Conservation (phyloP, 2,888 invertebrate species). For the Eudemis profundana region DNA sequence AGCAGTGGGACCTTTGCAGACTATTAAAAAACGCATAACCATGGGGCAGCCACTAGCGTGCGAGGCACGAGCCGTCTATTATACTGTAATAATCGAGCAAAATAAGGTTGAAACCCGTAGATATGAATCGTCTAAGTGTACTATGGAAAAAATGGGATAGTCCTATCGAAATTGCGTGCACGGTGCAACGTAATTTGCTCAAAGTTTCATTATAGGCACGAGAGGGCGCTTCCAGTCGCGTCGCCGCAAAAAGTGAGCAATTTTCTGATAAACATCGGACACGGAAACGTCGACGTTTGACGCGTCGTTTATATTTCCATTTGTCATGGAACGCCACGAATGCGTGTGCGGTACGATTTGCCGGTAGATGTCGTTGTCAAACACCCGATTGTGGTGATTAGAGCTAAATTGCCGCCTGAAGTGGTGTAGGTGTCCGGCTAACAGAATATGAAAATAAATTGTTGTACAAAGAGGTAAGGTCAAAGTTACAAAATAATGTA, state of each 20-base stretch:
- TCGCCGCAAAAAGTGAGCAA: conserved; percentile 77
- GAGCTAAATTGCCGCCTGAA: background rate
- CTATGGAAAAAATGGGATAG: background rate
- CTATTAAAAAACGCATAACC: no score
- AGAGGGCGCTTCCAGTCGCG: conserved; percentile 63
- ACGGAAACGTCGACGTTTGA: conserved; percentile 78
- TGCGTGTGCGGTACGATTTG: conserved; percentile 37
- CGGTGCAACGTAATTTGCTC: conserved; percentile 22
- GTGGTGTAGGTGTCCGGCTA: background rate
- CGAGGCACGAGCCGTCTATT: no score
- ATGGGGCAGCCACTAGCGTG: no score
- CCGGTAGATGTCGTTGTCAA: conserved; percentile 34
- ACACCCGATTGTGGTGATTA: conserved; percentile 26
- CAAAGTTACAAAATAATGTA: no score
- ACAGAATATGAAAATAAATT: background rate
- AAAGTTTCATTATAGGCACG: conserved; percentile 65
- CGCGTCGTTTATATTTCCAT: conserved; percentile 81
- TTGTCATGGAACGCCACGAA: conserved; percentile 62
- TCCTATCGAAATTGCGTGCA: conserved; percentile 34
- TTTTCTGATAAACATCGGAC: conserved; percentile 82
- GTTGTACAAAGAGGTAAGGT: no score
- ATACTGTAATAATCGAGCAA: no score
- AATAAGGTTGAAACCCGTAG: no score
- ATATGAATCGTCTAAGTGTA: no score
- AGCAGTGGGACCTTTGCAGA: no score